These are phyloP conservation scores for Drosophila repletoides DNA, from an alignment of 1,140 invertebrate genomes.

Conservation along the genomic window DNA sequence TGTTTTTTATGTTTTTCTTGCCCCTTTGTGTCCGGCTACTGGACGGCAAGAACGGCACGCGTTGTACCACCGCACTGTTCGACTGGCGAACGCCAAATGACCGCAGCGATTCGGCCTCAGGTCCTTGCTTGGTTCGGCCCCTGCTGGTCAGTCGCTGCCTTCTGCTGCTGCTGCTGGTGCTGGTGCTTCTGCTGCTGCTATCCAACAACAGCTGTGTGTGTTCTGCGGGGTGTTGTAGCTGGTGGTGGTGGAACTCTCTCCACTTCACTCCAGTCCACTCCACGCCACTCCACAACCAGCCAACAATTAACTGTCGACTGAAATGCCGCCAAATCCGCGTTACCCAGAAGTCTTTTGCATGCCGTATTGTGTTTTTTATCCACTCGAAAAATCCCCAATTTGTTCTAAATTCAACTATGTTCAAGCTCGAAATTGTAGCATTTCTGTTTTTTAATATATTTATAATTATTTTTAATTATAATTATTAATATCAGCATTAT, in stretches of 20 bases:
- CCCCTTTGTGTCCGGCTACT: conserved; percentile 21
- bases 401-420: too few relatives aligned
- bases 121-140: conserved; percentile 36
- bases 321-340: conserved; percentile 34
- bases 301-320: conserved; percentile 32
- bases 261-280: too few relatives aligned
- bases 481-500: too few relatives aligned
- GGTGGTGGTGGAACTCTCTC: background rate
- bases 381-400: too few relatives aligned
- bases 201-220: conserved; percentile 22
- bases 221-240: background rate
- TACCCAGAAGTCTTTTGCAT: conserved; percentile 22
- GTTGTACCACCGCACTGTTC: conserved; percentile 65
- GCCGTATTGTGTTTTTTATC: conserved; percentile 42
- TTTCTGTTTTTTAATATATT: too few relatives aligned
- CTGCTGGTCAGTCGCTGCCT: conserved; percentile 16
- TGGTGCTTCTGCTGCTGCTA: too few relatives aligned
- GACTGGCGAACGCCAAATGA: conserved; percentile 75
- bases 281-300: conserved; percentile 3
- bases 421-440: too few relatives aligned
- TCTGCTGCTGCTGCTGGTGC: too few relatives aligned
- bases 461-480: too few relatives aligned
- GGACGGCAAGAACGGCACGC: conserved; percentile 55
- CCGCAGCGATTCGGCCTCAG: conserved; percentile 38
- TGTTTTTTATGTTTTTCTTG: conserved; percentile 19